Evolutionary conservation across 2,888 invertebrate species (phyloP).

Genomic region (Globia sparganii): DNA sequence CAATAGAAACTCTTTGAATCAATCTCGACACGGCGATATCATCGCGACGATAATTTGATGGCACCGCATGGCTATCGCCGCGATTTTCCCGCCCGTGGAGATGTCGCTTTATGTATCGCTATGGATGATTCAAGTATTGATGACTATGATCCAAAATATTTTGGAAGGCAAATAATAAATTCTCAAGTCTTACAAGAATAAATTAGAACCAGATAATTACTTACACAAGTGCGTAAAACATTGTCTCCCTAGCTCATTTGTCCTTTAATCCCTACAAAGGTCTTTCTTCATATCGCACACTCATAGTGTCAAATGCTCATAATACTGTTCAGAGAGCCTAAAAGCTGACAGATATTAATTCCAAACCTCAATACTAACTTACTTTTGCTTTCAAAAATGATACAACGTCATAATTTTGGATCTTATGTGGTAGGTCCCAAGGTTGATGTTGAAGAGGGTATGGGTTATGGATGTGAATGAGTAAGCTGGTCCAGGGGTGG

Average conservation of each 20-base stretch:
- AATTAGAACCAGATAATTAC: slow-evolving; percentile 43
- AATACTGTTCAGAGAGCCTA: slow-evolving; percentile 75
- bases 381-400: slow-evolving; percentile 32
- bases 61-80: too few relatives aligned
- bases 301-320: slow-evolving; percentile 84
- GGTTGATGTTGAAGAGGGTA: slow-evolving; percentile 2
- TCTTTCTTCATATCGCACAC: slow-evolving; percentile 79
- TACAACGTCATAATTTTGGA: slow-evolving; percentile 18
- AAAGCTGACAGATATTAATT: slow-evolving; percentile 85
- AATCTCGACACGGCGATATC: too few relatives aligned
- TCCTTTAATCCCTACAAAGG: slow-evolving; percentile 80
- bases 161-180: slow-evolving; percentile 7
- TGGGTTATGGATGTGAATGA: neutral
- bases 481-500: slow-evolving; percentile 64
- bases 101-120: too few relatives aligned
- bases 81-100: too few relatives aligned
- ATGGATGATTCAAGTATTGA: neutral
- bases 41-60: too few relatives aligned
- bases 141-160: neutral
- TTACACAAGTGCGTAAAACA: slow-evolving; percentile 29
- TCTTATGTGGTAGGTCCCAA: slow-evolving; percentile 11
- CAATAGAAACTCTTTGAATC: too few relatives aligned
- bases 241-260: slow-evolving; percentile 56
- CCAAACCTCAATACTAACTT: slow-evolving; percentile 70
- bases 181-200: slow-evolving; percentile 27